A percentile compares a stretch with the other conserved stretches of the same genome.
Evolutionary conservation across 2,113 vertebrate species (phyloP).

Genomic region (Glaucomys volans): DNA sequence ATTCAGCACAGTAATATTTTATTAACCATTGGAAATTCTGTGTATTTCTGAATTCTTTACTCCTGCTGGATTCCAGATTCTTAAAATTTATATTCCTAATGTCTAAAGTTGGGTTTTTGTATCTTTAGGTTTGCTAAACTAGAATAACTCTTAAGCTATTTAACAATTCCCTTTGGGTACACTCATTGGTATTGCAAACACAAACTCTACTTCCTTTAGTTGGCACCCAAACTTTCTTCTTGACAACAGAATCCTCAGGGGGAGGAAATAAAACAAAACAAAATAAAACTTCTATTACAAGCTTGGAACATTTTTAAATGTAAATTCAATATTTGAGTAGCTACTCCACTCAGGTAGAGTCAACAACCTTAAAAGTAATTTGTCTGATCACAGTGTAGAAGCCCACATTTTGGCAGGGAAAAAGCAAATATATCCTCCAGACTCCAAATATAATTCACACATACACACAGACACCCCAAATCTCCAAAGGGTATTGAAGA

Average conservation of each 20-base stretch:
- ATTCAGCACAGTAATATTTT: slow-evolving; percentile 30
- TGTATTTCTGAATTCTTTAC: slow-evolving; percentile 10
- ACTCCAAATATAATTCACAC: background rate
- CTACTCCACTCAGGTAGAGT: slow-evolving; percentile 25
- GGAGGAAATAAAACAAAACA: background rate
- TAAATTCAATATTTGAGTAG: slow-evolving; percentile 25
- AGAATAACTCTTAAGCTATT: slow-evolving; percentile 24
- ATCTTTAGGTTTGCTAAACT: background rate
- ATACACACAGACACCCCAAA: background rate
- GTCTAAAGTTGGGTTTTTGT: background rate
- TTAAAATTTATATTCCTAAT: background rate
- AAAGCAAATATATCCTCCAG: background rate
- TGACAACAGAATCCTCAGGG: background rate
- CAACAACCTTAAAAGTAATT: background rate
- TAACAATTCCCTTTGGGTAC: background rate
- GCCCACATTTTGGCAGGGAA: background rate
- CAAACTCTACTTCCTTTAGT: slow-evolving; percentile 53
- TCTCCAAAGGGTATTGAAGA: background rate
- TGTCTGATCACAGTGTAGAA: background rate
- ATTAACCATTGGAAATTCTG: background rate
- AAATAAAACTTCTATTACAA: background rate
- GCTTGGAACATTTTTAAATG: slow-evolving; percentile 35
- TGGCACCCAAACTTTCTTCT: slow-evolving; percentile 61
- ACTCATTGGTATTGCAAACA: slow-evolving; percentile 62
- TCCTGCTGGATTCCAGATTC: background rate